phyloP scores from a whole-genome alignment of 92 coral and sea anemone genomes.

The Heteractis magnifica region DNA sequence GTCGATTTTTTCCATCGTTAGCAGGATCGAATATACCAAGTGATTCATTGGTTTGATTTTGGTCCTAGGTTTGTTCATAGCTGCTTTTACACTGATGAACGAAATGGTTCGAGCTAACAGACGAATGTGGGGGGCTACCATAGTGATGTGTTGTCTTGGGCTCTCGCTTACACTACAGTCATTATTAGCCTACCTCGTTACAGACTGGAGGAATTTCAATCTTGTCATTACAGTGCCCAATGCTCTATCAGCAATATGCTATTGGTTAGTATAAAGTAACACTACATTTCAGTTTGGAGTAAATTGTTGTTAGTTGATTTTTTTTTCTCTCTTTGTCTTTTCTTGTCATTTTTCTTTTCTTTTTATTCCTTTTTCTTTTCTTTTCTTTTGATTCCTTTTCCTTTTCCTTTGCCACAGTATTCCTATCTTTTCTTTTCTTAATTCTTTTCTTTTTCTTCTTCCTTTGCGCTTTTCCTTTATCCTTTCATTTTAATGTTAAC shows the following conservation, averaged over 20 bases:
- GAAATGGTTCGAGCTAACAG: slow-evolving; percentile 81
- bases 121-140: slow-evolving; percentile 81
- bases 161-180: slow-evolving; percentile 85
- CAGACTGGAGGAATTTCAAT: slow-evolving; percentile 78
- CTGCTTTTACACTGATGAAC: slow-evolving; percentile 42
- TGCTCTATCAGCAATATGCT: slow-evolving; percentile 61
- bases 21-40: no score
- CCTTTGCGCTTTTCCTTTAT: not conserved
- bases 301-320: not conserved
- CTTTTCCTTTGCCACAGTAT: not conserved
- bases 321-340: not conserved
- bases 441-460: not conserved
- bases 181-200: slow-evolving; percentile 64
- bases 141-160: slow-evolving; percentile 74
- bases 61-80: slow-evolving; percentile 2
- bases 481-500: no score
- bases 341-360: not conserved
- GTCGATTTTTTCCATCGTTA: not conserved
- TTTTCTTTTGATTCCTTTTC: not conserved
- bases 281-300: not conserved
- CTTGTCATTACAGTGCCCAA: slow-evolving; percentile 72
- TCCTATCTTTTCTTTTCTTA: not conserved
- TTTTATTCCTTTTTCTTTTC: not conserved
- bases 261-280: slow-evolving; percentile 60
- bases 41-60: not conserved